Evolutionary conservation across 2,113 vertebrate species (phyloP).

Genomic region (cattle (Bos taurus)): DNA sequence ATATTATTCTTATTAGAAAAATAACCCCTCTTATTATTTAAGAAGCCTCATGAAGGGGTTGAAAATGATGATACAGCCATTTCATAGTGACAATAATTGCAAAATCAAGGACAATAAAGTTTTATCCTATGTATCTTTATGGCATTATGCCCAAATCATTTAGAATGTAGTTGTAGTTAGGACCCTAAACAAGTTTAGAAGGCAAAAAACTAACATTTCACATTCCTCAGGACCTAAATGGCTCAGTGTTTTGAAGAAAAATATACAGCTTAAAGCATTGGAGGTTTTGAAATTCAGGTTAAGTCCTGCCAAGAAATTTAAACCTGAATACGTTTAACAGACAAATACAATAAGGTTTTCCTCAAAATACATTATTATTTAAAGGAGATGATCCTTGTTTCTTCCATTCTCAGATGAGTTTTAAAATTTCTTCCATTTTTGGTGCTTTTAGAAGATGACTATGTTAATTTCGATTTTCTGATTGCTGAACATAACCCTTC

Average conservation of each 20-base stretch:
- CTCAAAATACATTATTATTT: background rate
- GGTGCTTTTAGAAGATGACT: background rate
- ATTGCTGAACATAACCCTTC: background rate
- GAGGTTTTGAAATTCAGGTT: background rate
- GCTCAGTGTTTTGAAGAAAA: background rate
- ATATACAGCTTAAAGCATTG: background rate
- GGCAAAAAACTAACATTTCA: background rate
- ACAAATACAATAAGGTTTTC: background rate
- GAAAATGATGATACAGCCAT: background rate
- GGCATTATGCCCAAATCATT: background rate
- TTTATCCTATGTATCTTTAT: background rate
- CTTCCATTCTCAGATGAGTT: background rate
- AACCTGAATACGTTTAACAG: background rate
- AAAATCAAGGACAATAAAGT: background rate
- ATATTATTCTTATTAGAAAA: background rate
- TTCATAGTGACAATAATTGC: background rate
- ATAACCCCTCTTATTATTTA: background rate
- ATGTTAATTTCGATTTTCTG: background rate
- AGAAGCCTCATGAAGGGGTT: background rate
- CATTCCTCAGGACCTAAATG: background rate
- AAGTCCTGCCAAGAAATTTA: background rate
- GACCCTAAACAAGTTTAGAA: background rate
- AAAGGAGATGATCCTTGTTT: background rate
- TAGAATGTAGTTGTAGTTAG: background rate
- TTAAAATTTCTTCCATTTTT: background rate